These are phyloP conservation scores for Tringa solitaria DNA, from an alignment of 2,113 vertebrate genomes.

Conservation along the genomic window DNA sequence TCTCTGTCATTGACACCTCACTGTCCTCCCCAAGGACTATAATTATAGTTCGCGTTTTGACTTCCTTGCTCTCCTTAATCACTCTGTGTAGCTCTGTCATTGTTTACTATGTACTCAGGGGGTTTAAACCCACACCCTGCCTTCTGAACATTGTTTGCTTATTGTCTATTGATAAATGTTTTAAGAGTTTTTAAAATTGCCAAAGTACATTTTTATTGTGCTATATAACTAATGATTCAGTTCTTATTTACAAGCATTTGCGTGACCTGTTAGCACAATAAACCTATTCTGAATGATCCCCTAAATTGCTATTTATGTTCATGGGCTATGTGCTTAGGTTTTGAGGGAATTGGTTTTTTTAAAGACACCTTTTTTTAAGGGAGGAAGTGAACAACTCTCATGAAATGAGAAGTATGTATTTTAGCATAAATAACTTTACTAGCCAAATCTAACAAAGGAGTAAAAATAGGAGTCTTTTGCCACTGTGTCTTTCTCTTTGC, in stretches of 20 bases:
- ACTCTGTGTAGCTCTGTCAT: not conserved
- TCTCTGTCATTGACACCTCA: not conserved
- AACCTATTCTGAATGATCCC: not conserved
- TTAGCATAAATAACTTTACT: not conserved
- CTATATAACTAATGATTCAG: not conserved
- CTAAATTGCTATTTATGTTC: not conserved
- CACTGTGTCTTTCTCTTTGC: not conserved
- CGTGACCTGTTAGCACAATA: not conserved
- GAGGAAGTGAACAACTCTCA: not conserved
- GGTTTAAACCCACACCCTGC: not conserved
- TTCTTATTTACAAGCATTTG: slow-evolving; percentile 25
- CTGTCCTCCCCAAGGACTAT: not conserved
- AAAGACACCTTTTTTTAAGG: not conserved
- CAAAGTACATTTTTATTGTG: slow-evolving; percentile 12
- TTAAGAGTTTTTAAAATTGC: slow-evolving; percentile 18
- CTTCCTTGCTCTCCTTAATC: not conserved
- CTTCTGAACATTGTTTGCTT: not conserved
- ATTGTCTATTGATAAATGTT: slow-evolving; percentile 35
- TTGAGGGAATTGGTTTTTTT: not conserved
- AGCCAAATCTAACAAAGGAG: not conserved
- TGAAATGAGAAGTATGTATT: not conserved
- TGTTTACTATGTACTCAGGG: not conserved
- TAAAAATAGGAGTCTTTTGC: not conserved
- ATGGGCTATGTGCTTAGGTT: not conserved
- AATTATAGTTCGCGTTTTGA: not conserved